Base-by-base conservation (phyloP, 2,888 invertebrate species). In the Ernsta delagoae region DNA sequence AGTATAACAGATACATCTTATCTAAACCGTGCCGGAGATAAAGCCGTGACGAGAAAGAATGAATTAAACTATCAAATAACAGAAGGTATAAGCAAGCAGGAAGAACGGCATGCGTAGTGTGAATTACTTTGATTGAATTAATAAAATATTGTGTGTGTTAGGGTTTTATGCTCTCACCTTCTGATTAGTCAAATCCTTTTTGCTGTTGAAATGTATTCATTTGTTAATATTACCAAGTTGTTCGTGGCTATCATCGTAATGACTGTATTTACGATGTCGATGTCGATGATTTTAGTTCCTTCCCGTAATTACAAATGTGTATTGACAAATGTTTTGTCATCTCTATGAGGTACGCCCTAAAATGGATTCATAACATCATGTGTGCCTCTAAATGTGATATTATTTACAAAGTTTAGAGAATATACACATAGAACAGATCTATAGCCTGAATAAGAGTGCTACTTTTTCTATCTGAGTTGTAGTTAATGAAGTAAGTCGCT, bases 141-240 rank as follows among this genome's bases (percentile, higher is more conserved):
- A 39, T 39, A n/a, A n/a, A 39, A 39, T 45, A 45, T 65, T 71
- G 59, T 69, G 66, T 75, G 67, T 73, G 69, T 63, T 70, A 70
- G 64, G 64, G 53, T 69, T 73, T 74, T 69, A 76, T 75, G 74
- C 71, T 83, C 88, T 89, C 88, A 89, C 89, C 89, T 89, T 84
- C 74, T 74, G 73, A 73, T 75, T 80, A 79, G 79, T 87, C 84
- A 89, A 85, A 84, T 85, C 87, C 85, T 83, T 79, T 83, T 85
- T 78, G 82, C 89, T 89, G 89, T 86, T 80, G 87, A 88, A 82
- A 87, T 87, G 85, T 86, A 81, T 79, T 71, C 5, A 80, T 75
- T 45, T 76, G 78, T 85, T 81, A 84, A 80, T 85, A 82, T 77
- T 75, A 77, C 68, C 72, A 73, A 73, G 74, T 70, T 73, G 75